Percentiles rank a stretch among this genome's conserved stretches.
Evolutionary conservation across 2,113 vertebrate genomes (phyloP).

Genomic region (Cyanoderma ruficeps): DNA sequence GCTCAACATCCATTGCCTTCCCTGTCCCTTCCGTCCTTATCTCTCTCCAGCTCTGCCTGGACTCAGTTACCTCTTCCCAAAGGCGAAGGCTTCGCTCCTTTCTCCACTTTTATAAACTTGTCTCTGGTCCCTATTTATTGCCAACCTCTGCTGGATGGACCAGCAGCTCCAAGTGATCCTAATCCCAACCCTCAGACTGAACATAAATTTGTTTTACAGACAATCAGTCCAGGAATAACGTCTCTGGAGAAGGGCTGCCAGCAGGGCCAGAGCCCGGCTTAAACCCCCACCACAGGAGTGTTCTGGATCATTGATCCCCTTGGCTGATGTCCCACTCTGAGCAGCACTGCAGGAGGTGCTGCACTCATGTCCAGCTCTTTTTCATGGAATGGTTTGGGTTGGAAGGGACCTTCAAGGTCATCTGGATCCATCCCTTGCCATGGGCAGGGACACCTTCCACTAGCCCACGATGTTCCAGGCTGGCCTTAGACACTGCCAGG

Average conservation of each 20-base stretch:
- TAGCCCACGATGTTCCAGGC: rapidly evolving
- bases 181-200: not conserved
- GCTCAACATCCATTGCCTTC: not conserved
- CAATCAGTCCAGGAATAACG: not conserved
- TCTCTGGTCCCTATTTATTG: not conserved
- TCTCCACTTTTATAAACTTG: not conserved
- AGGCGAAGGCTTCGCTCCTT: rapidly evolving
- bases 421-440: not conserved
- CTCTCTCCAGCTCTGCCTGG: not conserved
- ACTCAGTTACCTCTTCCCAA: rapidly evolving
- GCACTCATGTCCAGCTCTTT: rapidly evolving
- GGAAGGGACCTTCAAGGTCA: not conserved
- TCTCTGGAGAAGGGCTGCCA: not conserved
- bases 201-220: not conserved
- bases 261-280: rapidly evolving
- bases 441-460: not conserved
- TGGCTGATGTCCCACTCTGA: rapidly evolving
- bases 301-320: not conserved
- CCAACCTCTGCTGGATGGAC: not conserved
- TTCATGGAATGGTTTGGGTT: not conserved
- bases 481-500: rapidly evolving
- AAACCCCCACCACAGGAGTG: not conserved
- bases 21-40: not conserved
- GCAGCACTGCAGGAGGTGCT: not conserved
- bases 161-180: not conserved